phyloP scores from a whole-genome alignment of 2,888 invertebrate genomes.

The Plebejus argus region DNA sequence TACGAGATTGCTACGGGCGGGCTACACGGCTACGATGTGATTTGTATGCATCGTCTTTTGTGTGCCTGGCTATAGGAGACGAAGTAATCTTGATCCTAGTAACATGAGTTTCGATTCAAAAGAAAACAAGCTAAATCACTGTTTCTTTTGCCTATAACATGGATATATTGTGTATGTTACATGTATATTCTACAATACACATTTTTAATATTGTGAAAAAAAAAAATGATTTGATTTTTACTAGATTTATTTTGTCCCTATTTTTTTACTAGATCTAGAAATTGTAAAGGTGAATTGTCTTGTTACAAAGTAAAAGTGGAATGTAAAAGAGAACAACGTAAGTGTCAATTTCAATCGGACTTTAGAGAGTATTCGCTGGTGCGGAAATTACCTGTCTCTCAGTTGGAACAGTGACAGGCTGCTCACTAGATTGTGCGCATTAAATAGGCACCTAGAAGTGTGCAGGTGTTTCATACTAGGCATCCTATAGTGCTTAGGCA shows the following conservation, averaged over 20 bases:
- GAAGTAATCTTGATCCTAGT: not conserved
- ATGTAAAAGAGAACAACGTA: not conserved
- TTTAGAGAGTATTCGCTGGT: not conserved
- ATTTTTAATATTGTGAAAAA: no score
- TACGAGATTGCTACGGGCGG: not conserved
- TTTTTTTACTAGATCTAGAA: not conserved
- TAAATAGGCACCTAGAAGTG: not conserved
- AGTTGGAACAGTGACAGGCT: not conserved
- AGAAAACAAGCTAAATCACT: no score
- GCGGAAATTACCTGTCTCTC: conserved; percentile 16
- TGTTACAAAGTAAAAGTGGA: not conserved
- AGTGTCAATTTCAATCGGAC: not conserved
- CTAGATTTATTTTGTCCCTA: no score
- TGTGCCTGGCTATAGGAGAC: not conserved
- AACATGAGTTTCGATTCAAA: not conserved
- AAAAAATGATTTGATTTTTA: no score
- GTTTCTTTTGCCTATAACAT: no score
- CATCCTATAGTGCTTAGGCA: not conserved
- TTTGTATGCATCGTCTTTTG: not conserved
- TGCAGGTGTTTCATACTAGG: not conserved
- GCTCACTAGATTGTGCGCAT: not conserved
- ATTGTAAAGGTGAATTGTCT: not conserved
- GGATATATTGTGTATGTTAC: no score
- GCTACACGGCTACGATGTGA: not conserved
- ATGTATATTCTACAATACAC: no score